Evolutionary conservation across 1,140 invertebrate genomes (phyloP), one percentile per base, ranked within the genome.

Genomic region (Thalassaphorura encarpata): DNA sequence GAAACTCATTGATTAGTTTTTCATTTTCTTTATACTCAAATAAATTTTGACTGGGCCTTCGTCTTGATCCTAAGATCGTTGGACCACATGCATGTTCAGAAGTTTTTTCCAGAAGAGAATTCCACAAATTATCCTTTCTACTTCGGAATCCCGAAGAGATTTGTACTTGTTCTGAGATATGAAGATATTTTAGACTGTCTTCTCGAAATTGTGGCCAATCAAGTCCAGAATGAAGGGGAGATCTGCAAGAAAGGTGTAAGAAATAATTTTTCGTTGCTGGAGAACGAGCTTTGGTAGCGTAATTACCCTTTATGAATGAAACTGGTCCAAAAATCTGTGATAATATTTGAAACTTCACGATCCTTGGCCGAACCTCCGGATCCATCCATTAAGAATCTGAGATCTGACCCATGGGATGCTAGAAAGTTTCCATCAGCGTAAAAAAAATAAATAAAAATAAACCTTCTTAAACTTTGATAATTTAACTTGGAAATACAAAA

Each of bases 281-380:
- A n/a, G 11, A n/a, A 11, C 33, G 11, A n/a, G 33, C 11, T 36
- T 36, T n/a, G 11, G 11, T 11, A n/a, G n/a, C 11, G 33, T 36
- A 36, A 36, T 36, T 56, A 61, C 58, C 61, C 61, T 52, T 56
- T 56, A 19, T 56, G 51, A 36, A 63, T 63, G 31, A 63, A 63
- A 24, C 46, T 56, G 19, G 40, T 39, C 57, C 57, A 63, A 21
- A 57, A 54, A 19, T 59, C 57, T 1, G 46, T 28, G 42, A 63
- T 50, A 5, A 49, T 15, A 24, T 49, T 36, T 0, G 54, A 26
- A 18, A 63, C 19, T 19, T 50, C 27, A 27, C 58, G 53, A 43
- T 63, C 61, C 24, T 39, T n/a, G 5, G 50, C 41, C 15, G 39
- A 29, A 1, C 54, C 51, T 13, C 33, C 53, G 18, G 53, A 24